Conservation (phyloP, 2,113 vertebrate species). For the Plecotus auritus region DNA sequence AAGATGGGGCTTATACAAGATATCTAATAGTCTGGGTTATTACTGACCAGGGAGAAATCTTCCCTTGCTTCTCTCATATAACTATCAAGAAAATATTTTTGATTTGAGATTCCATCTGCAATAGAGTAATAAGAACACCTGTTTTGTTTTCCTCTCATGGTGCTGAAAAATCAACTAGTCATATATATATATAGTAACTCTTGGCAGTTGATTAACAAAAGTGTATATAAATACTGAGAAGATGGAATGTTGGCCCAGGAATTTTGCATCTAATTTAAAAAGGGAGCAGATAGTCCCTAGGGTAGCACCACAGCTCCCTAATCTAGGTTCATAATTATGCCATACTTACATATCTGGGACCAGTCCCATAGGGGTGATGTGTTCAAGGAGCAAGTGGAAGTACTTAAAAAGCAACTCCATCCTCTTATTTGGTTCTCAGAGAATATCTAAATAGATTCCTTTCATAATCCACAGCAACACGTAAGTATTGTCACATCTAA, state of each 20-base stretch:
- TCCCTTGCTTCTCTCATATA: neutral
- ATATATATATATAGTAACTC: neutral
- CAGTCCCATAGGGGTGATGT: neutral
- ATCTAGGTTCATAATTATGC: neutral
- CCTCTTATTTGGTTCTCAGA: neutral
- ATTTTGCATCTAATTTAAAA: neutral
- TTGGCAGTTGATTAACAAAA: neutral
- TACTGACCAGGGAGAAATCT: neutral
- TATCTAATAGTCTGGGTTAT: neutral
- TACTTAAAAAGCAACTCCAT: neutral
- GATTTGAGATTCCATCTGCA: neutral
- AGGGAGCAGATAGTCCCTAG: neutral
- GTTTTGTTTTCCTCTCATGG: neutral
- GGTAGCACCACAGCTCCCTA: neutral
- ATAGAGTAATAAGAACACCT: neutral
- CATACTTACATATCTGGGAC: too few relatives aligned
- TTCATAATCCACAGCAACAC: neutral
- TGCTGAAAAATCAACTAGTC: neutral
- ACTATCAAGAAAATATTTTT: conserved; percentile 7
- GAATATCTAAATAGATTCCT: neutral
- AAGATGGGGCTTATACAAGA: neutral
- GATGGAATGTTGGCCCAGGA: neutral
- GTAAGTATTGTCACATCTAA: neutral
- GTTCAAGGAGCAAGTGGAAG: neutral
- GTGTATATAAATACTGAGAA: neutral